Percentiles rank a stretch among this genome's conserved stretches.
phyloP scores from a whole-genome alignment of 2,888 invertebrate genomes.

The Anthophora plumipes region DNA sequence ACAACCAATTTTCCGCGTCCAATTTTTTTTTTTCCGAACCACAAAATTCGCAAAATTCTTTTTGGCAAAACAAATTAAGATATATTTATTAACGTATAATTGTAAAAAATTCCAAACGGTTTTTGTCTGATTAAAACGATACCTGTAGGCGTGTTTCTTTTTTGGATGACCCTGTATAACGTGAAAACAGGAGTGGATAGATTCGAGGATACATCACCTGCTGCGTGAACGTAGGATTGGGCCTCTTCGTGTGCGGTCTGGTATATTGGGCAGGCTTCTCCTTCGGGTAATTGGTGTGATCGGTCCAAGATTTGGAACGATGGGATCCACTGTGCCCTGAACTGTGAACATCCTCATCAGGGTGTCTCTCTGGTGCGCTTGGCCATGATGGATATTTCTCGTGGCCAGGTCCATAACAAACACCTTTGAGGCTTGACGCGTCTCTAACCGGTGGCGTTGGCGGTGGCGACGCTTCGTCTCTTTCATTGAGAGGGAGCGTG shows the following conservation, averaged over 20 bases:
- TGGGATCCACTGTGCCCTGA: conserved; percentile 86
- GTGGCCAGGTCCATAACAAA: conserved; percentile 89
- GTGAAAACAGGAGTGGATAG: background rate
- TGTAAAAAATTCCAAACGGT: too few relatives aligned
- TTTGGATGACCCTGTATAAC: too few relatives aligned
- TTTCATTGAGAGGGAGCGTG: conserved; percentile 82
- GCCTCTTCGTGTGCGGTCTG: conserved; percentile 88
- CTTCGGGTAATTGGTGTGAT: conserved; percentile 89
- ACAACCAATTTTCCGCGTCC: too few relatives aligned
- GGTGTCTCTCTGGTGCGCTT: conserved; percentile 87
- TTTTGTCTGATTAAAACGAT: too few relatives aligned
- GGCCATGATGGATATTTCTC: conserved; percentile 92
- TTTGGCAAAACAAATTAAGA: too few relatives aligned
- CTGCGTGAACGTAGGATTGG: conserved; percentile 87
- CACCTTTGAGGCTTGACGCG: conserved; percentile 88
- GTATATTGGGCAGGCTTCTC: conserved; percentile 88
- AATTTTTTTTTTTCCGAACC: too few relatives aligned
- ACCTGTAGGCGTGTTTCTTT: too few relatives aligned
- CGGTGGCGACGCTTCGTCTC: conserved; percentile 86
- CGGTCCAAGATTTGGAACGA: conserved; percentile 90
- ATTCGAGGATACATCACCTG: conserved; percentile 83
- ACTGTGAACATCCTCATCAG: conserved; percentile 82
- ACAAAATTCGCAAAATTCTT: too few relatives aligned
- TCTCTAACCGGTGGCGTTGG: conserved; percentile 88
- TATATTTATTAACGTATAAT: too few relatives aligned